phyloP scores from a whole-genome alignment of 1,140 invertebrate genomes.

The Cyphomyrmex costatus region DNA sequence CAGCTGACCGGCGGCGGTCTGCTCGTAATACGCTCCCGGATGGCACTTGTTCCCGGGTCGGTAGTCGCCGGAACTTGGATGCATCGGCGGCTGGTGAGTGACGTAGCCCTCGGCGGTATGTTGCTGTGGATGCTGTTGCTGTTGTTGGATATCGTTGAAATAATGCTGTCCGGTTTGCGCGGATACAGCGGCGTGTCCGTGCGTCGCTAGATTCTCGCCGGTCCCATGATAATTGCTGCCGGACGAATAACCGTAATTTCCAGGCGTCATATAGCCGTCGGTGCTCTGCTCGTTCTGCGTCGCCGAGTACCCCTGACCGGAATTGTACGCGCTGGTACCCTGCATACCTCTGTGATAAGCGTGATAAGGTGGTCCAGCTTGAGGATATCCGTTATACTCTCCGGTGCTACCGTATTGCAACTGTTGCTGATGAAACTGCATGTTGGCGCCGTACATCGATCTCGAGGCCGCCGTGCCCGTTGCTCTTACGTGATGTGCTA shows the following conservation, averaged over 20 bases:
- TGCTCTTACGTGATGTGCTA: conserved; percentile 77
- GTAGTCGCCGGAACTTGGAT: conserved; percentile 77
- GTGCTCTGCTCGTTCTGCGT: conserved; percentile 77
- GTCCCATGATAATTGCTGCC: conserved; percentile 78
- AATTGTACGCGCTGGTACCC: conserved; percentile 72
- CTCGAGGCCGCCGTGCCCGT: conserved; percentile 70
- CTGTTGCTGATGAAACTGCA: conserved; percentile 82
- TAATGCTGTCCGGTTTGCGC: conserved; percentile 80
- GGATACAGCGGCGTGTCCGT: conserved; percentile 73
- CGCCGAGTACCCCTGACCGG: conserved; percentile 79
- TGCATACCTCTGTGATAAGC: conserved; percentile 82
- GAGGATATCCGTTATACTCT: conserved; percentile 84
- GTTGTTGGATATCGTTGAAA: conserved; percentile 81
- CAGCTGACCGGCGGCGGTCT: conserved; percentile 80
- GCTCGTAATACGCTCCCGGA: conserved; percentile 85
- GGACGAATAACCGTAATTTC: conserved; percentile 80
- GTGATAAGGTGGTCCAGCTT: conserved; percentile 80
- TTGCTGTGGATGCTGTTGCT: conserved; percentile 79
- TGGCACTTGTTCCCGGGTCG: conserved; percentile 80
- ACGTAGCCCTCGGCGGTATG: conserved; percentile 78
- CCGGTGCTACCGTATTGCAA: conserved; percentile 79
- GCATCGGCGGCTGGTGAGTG: conserved; percentile 79
- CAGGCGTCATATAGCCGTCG: conserved; percentile 79
- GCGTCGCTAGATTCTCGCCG: conserved; percentile 76
- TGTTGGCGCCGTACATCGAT: conserved; percentile 81